A percentile compares a stretch with the other conserved stretches of the same genome.
phyloP scores from a whole-genome alignment of 1,140 invertebrate genomes.

The Dendroctonus ponderosae region DNA sequence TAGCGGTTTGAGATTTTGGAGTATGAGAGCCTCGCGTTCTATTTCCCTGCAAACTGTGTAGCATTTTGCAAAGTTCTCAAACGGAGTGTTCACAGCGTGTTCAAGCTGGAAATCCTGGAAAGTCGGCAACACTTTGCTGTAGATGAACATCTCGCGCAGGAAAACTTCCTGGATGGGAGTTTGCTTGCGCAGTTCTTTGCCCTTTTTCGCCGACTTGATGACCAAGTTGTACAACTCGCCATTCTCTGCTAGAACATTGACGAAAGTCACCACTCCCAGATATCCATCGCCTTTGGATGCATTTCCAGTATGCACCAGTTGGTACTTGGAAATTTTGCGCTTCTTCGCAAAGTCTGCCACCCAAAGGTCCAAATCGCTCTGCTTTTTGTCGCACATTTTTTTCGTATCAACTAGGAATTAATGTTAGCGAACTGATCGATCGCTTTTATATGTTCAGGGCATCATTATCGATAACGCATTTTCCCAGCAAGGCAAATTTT shows the following conservation, averaged over 20 bases:
- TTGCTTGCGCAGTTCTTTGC: constrained; percentile 33
- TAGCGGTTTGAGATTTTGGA: constrained; percentile 55
- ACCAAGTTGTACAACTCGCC: constrained; percentile 37
- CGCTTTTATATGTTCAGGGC: no score
- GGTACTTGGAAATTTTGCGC: constrained; percentile 28
- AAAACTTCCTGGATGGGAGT: constrained; percentile 33
- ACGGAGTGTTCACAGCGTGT: constrained; percentile 25
- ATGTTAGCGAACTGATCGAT: no score
- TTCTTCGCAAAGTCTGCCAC: constrained; percentile 17
- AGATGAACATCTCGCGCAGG: constrained; percentile 39
- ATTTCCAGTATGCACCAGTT: constrained; percentile 33
- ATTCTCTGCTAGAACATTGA: constrained; percentile 26
- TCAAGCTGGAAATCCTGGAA: constrained; percentile 32
- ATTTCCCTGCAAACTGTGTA: constrained; percentile 47
- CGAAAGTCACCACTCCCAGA: constrained; percentile 41
- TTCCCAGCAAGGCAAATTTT: no score
- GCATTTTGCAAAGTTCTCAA: constrained; percentile 46
- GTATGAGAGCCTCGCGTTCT: constrained; percentile 54
- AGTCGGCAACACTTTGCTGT: constrained; percentile 36
- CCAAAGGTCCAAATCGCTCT: constrained; percentile 17
- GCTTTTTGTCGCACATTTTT: constrained; percentile 3
- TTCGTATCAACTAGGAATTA: no score
- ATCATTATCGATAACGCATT: no score
- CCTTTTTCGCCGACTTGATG: constrained; percentile 38
- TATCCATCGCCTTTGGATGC: constrained; percentile 41